phyloP scores from a whole-genome alignment of 2,113 vertebrate genomes.

The Chamaea fasciata region DNA sequence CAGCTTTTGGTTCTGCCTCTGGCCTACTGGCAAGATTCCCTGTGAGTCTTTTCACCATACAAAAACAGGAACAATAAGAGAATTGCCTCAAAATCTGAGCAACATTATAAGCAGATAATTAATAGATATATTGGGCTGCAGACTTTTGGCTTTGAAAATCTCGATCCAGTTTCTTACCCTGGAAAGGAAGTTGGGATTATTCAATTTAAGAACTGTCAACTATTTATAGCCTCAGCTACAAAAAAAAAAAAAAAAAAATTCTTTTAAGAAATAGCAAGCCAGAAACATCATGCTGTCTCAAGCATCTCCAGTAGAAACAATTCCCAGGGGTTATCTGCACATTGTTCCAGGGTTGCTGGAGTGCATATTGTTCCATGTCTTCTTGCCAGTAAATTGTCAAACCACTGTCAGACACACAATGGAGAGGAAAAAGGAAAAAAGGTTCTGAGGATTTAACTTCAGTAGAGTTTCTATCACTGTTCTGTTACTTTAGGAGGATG shows the following conservation, averaged over 20 bases:
- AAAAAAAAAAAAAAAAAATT: background rate
- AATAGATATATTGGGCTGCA: background rate
- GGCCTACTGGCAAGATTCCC: background rate
- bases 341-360: background rate
- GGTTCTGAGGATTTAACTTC: background rate
- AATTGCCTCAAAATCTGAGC: background rate
- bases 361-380: background rate
- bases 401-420: background rate
- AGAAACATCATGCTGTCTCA: background rate
- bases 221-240: constrained; percentile 32
- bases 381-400: constrained; percentile 14
- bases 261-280: background rate
- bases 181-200: background rate
- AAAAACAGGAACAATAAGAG: background rate
- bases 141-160: background rate
- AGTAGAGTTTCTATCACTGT: background rate
- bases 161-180: background rate
- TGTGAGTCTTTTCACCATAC: background rate
- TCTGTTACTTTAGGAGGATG: background rate
- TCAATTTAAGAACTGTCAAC: background rate
- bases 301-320: background rate
- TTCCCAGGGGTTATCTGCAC: background rate
- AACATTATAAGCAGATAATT: background rate
- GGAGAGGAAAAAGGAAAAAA: background rate
- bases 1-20: background rate